Evolutionary conservation across 2,113 vertebrate genomes (phyloP), one percentile per base, ranked within the genome.

Genomic region (Cebus imitator): DNA sequence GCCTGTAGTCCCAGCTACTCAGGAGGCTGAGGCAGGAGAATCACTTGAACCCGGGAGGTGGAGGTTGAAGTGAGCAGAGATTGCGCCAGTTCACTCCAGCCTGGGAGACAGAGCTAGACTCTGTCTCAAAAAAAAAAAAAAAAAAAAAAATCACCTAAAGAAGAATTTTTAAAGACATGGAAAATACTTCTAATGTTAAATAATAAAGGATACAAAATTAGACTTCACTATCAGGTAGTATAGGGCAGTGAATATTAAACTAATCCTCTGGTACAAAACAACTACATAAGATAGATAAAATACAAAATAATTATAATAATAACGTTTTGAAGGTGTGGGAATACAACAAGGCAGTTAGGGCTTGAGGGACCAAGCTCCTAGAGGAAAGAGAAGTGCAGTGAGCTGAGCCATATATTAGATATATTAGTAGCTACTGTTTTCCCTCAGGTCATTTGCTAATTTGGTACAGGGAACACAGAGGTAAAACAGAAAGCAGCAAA

Each of bases 131-230:
- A 64, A 30, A 64, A 30, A 27, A 64, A 61, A 61, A 61, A 96
- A 96, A 78, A 6, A 64, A 61, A 61, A 25, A 96, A 96, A 78
- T 43, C 43, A 89, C n/a, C 87, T 80, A 87, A 83, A 35, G 13
- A 94, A 91, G 66, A 83, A 86, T n/a, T 68, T 64, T 78, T 87
- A 27, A 87, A 95, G 75, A 89, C 57, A 76, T 17, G 21, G 35
- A 86, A 93, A 78, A 94, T 30, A 58, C 21, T 85, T 83, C 66
- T 48, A 80, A 52, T 76, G 50, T 79, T 87, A 91, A 90, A 88
- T 81, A 83, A 90, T 78, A 96, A 93, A 73, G 27, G 23, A 70
- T 20, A 61, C 6, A 88, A 84, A 94, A 83, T 43, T 35, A 93
- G 80, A 73, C 32, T 92, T 96, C 48, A 8, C 25, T 79, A 82